Evolutionary conservation across 2,888 invertebrate species (phyloP).

Genomic region (Hirtodrosophila confusa): DNA sequence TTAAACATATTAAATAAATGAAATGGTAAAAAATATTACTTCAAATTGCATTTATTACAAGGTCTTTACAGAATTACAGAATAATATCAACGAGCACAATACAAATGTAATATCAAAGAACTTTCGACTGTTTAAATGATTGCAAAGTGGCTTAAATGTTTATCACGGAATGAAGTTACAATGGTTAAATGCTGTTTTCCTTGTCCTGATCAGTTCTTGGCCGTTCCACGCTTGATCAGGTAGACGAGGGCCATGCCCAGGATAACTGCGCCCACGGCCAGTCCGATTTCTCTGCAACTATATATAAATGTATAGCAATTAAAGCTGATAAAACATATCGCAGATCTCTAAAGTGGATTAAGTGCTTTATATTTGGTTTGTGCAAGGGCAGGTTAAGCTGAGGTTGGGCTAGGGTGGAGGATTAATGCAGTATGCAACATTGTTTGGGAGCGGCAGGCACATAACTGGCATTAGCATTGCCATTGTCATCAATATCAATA

Average conservation of each 20-base stretch:
- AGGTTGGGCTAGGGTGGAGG: neutral
- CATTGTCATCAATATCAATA: conserved; percentile 22
- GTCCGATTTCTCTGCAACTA: conserved; percentile 75
- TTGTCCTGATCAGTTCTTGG: conserved; percentile 37
- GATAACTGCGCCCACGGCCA: conserved; percentile 75
- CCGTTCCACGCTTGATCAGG: conserved; percentile 63
- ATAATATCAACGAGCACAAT: too few relatives aligned
- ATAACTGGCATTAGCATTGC: conserved; percentile 24
- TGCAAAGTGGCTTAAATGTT: too few relatives aligned
- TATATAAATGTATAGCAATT: conserved; percentile 2
- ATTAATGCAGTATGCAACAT: conserved; percentile 68
- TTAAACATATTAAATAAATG: too few relatives aligned
- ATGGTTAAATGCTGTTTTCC: neutral
- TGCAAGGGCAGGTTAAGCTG: too few relatives aligned
- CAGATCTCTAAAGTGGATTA: too few relatives aligned
- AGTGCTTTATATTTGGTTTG: conserved; percentile 1
- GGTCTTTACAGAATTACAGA: too few relatives aligned
- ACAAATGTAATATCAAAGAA: too few relatives aligned
- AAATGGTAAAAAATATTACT: too few relatives aligned
- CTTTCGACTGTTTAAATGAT: too few relatives aligned
- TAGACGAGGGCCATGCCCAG: conserved; percentile 76
- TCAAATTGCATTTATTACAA: too few relatives aligned
- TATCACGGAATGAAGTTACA: too few relatives aligned
- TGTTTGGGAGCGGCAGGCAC: conserved; percentile 58
- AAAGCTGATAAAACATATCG: too few relatives aligned